Conservation (phyloP, 2,888 invertebrate genomes). For the Brachyptera putata region DNA sequence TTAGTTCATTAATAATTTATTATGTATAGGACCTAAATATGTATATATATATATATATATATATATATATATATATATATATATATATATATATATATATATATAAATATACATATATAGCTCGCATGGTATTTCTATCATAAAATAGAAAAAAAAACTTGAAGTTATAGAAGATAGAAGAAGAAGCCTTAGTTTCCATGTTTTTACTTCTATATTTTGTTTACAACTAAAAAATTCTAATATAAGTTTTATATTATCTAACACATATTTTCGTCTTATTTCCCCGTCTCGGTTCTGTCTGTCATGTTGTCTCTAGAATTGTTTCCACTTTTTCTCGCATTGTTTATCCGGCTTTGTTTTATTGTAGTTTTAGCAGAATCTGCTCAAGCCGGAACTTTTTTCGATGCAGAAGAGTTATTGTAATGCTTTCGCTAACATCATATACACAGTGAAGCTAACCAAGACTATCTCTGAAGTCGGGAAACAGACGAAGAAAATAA, state of each 20-base stretch:
- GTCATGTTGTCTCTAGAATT: slow-evolving; percentile 3
- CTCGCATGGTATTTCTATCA: too few species aligned
- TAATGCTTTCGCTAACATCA: background rate
- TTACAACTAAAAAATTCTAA: slow-evolving; percentile 3
- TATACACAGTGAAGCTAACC: background rate
- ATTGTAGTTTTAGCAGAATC: background rate
- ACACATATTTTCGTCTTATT: slow-evolving; percentile 1
- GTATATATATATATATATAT: too few species aligned
- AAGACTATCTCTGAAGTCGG: background rate
- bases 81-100: too few species aligned
- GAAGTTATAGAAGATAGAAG: too few species aligned
- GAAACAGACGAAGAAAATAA: too few species aligned
- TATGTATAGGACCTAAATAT: too few species aligned
- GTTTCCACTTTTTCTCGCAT: slow-evolving; percentile 1
- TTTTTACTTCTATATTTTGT: background rate
- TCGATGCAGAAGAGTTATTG: slow-evolving; percentile 12
- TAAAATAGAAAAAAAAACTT: too few species aligned
- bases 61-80: too few species aligned
- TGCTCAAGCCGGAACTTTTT: slow-evolving; percentile 8
- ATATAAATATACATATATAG: too few species aligned
- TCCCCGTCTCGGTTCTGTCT: slow-evolving; percentile 7
- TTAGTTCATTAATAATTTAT: too few species aligned
- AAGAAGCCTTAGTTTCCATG: too few species aligned
- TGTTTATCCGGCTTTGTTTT: slow-evolving; percentile 17
- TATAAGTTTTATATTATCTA: slow-evolving; percentile 5